Conservation (phyloP, 2,888 invertebrate genomes). For the Agrochola lychnidis region DNA sequence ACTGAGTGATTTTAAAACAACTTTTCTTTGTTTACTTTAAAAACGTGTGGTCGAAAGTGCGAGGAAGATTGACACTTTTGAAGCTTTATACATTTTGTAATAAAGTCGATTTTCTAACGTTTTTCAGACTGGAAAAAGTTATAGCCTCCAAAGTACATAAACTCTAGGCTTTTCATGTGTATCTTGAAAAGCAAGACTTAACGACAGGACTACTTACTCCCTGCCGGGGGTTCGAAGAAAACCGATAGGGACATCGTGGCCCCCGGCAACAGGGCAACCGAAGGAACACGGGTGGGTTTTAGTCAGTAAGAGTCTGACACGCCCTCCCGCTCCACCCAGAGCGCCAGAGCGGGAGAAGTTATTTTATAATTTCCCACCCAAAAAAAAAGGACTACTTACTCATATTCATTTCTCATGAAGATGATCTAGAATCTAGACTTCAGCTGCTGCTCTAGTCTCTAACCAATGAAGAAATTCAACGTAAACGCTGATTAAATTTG, state of each 20-base stretch:
- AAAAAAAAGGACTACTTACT: no score
- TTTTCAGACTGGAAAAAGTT: not conserved
- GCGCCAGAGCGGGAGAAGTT: no score
- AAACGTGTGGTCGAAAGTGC: not conserved
- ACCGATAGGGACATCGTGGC: no score
- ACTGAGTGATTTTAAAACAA: conserved; percentile 18
- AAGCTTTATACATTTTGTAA: not conserved
- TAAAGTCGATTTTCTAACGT: not conserved
- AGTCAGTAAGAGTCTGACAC: no score
- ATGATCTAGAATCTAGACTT: not conserved
- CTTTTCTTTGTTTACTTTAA: conserved; percentile 28
- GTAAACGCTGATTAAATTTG: not conserved
- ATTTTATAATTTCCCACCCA: no score
- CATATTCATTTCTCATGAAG: not conserved
- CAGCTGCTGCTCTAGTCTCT: no score
- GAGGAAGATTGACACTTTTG: not conserved
- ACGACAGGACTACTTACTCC: no score
- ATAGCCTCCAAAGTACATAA: not conserved
- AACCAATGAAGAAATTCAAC: not conserved
- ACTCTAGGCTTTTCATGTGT: not conserved
- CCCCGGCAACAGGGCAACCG: no score
- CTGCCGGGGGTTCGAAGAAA: no score
- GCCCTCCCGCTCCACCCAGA: no score
- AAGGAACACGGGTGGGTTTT: no score
- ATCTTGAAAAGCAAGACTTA: not conserved